Evolutionary conservation across 2,797 vertebrate species (phyloP).

Genomic region (Antennarius maculatus): DNA sequence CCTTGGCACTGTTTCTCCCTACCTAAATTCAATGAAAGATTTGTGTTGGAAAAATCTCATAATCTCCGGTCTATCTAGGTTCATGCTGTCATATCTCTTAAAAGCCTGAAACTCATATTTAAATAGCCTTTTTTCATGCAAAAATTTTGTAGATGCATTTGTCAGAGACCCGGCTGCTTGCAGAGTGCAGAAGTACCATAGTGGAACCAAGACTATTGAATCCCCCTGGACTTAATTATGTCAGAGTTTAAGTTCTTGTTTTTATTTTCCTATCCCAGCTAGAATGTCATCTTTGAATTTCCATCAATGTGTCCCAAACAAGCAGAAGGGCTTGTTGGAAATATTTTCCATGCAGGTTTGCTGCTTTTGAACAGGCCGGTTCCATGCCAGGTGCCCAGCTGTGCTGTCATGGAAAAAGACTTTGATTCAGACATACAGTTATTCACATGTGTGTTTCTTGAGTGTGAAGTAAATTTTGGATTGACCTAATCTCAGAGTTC

Average conservation of each 20-base stretch:
- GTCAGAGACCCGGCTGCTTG: slow-evolving; percentile 33
- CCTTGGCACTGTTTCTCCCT: not conserved
- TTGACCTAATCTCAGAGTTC: not conserved
- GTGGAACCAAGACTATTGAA: slow-evolving; percentile 70
- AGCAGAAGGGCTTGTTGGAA: slow-evolving; percentile 48
- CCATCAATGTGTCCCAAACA: slow-evolving; percentile 51
- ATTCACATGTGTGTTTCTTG: slow-evolving; percentile 18
- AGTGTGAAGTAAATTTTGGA: slow-evolving; percentile 22
- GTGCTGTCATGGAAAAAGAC: slow-evolving; percentile 59
- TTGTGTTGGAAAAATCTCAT: slow-evolving; percentile 35
- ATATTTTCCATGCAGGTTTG: slow-evolving; percentile 69
- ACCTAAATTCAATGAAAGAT: slow-evolving; percentile 22
- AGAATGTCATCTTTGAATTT: slow-evolving; percentile 65
- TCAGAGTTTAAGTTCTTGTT: slow-evolving; percentile 63
- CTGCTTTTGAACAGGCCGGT: slow-evolving; percentile 50
- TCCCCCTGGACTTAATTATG: slow-evolving; percentile 63
- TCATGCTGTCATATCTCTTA: slow-evolving; percentile 19
- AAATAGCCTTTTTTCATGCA: slow-evolving; percentile 14
- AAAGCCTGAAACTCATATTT: slow-evolving; percentile 5
- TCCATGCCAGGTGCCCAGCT: slow-evolving; percentile 35
- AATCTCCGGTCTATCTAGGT: slow-evolving; percentile 24
- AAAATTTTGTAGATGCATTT: slow-evolving; percentile 16
- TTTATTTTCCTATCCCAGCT: slow-evolving; percentile 50
- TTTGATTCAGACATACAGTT: slow-evolving; percentile 35
- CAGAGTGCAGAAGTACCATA: slow-evolving; percentile 30